Base-by-base conservation (phyloP, 2,888 invertebrate genomes). In the Ophion slaviceki region DNA sequence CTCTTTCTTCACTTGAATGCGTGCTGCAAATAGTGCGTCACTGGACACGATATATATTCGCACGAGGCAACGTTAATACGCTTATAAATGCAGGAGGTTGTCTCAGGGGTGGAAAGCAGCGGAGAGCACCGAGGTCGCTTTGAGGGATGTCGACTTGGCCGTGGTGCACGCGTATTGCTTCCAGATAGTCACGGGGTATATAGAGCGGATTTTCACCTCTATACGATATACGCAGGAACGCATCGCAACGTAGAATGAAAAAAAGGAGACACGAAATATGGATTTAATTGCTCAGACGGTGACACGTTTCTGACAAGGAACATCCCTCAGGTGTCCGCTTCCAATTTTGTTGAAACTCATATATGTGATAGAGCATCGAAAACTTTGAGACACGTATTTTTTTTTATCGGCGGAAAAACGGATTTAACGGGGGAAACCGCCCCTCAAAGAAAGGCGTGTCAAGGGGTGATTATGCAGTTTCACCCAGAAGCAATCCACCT, bases 21-120 rank as follows among this genome's bases (percentile, higher is more conserved):
- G 72, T 82, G 57, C 59, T 53, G 82, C 72, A 82, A 82, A 82
- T 74, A 74, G 78, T 82, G 82, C 82, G 61, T 67, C 28, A 47
- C 78, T 28, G 72, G 67, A 74, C 72, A 59, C 11, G 57, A 32
- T 57, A 67, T 66, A 57, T 72, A 59, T 59, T 62, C 59, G 3
- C 70, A 57, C 40, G n/a, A 57, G 82, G 77, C 76, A 71, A 71
- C 77, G 71, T 82, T 77, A 82, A 71, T 82, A 61, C 64, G 71
- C 66, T n/a, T 68, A 32, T 45, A 20, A 45, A 71, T 17, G 53
- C 53, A 53, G 1, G 53, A 61, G 61, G 68, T 81, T 53, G 53
- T 36, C 24, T 67, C 14, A 17, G 36, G 67, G 78, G 70, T 75
- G 61, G 53, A 53, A 71, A 66, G n/a, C 57, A 45, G 24, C 53